phyloP scores from a whole-genome alignment of 2,888 invertebrate genomes.

The Eupsilia transversa region DNA sequence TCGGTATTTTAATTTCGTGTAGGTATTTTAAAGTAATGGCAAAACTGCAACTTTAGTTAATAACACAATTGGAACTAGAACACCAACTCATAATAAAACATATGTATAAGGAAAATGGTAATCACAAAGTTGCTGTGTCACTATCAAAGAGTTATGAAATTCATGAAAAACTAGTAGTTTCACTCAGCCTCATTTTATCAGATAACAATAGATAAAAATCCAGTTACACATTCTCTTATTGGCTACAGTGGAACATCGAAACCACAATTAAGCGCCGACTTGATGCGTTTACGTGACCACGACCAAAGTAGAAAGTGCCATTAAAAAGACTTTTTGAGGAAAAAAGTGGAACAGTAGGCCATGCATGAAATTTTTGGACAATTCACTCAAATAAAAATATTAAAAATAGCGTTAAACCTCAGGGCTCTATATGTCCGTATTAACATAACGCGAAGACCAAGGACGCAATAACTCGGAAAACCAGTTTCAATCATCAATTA shows the following conservation, averaged over 20 bases:
- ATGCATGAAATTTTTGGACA: constrained; percentile 61
- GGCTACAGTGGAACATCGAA: constrained; percentile 37
- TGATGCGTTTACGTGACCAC: constrained; percentile 59
- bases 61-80: background rate
- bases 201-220: constrained; percentile 70
- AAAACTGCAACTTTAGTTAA: background rate
- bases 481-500: constrained; percentile 79
- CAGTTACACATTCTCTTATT: constrained; percentile 34
- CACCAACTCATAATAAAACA: background rate
- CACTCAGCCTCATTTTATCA: constrained; percentile 59
- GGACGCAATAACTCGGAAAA: constrained; percentile 79
- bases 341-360: constrained; percentile 74
- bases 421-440: constrained; percentile 59
- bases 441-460: constrained; percentile 77
- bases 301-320: constrained; percentile 71
- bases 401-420: constrained; percentile 23
- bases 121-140: constrained; percentile 23
- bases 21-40: background rate
- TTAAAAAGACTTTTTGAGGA: constrained; percentile 57
- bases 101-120: constrained; percentile 35
- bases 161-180: constrained; percentile 37
- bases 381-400: constrained; percentile 32
- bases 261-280: constrained; percentile 37
- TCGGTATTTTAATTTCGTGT: background rate
- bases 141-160: constrained; percentile 34